Evolutionary conservation across 2,797 vertebrate species (phyloP).

Genomic region (Furcifer pardalis): DNA sequence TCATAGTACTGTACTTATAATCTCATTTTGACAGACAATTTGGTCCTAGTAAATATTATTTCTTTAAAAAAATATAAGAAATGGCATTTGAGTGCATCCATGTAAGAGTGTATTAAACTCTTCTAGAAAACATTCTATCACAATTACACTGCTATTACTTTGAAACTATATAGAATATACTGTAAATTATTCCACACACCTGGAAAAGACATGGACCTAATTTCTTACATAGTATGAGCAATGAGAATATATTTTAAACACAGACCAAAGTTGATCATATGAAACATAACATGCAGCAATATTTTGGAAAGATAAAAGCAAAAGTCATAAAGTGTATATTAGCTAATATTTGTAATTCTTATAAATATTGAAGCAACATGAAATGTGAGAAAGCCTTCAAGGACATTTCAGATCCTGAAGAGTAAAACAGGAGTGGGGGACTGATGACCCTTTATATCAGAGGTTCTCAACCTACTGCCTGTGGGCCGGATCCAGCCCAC

Average conservation of each 20-base stretch:
- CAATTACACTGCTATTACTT: neutral
- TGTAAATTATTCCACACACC: neutral
- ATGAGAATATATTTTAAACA: neutral
- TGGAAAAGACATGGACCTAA: neutral
- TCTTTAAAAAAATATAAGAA: neutral
- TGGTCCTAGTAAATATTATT: neutral
- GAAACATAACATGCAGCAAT: neutral
- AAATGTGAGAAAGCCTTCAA: neutral
- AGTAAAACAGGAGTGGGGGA: neutral
- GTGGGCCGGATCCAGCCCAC: no score
- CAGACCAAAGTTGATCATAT: neutral
- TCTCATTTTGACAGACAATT: neutral
- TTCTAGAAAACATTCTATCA: neutral
- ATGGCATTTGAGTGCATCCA: neutral
- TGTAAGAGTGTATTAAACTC: neutral
- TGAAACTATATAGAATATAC: neutral
- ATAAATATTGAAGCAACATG: neutral
- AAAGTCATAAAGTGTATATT: neutral
- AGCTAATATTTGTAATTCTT: neutral
- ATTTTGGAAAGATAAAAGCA: neutral
- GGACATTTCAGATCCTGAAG: neutral
- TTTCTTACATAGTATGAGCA: neutral
- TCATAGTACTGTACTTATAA: neutral
- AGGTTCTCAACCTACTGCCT: no score
- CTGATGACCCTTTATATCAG: no score